Conservation (phyloP, 64 coral and sea anemone genomes). For the Acropora tenuis region DNA sequence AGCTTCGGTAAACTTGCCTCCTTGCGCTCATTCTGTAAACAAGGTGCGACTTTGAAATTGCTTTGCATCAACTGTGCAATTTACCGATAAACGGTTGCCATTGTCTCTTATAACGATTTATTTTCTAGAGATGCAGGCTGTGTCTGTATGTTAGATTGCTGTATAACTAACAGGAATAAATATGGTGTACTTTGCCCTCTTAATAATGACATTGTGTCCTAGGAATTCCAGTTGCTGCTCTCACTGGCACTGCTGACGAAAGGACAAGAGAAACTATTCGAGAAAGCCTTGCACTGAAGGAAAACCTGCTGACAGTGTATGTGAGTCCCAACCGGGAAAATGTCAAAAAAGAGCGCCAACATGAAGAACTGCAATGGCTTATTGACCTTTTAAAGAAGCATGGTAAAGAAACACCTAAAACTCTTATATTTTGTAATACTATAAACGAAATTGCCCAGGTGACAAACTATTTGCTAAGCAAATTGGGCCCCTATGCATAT, state of each 20-base stretch:
- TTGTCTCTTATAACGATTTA: no score
- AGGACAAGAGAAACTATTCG: neutral
- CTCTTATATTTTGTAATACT: constrained; percentile 53
- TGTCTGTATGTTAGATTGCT: no score
- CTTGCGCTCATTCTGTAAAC: no score
- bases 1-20: no score
- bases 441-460: constrained; percentile 53
- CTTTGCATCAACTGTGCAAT: no score
- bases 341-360: constrained; percentile 16
- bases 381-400: constrained; percentile 1
- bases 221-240: constrained; percentile 14
- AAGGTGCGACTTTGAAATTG: no score
- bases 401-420: constrained; percentile 9
- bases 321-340: constrained; percentile 47
- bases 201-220: neutral
- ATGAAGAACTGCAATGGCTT: constrained; percentile 22
- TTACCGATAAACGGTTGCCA: no score
- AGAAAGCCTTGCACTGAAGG: neutral
- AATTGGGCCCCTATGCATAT: constrained; percentile 5
- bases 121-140: no score
- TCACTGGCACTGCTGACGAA: constrained; percentile 36
- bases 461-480: constrained; percentile 6
- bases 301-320: neutral
- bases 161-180: no score
- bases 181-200: no score